Evolutionary conservation across 2,797 vertebrate species (phyloP).

Genomic region (Manis pentadactyla): DNA sequence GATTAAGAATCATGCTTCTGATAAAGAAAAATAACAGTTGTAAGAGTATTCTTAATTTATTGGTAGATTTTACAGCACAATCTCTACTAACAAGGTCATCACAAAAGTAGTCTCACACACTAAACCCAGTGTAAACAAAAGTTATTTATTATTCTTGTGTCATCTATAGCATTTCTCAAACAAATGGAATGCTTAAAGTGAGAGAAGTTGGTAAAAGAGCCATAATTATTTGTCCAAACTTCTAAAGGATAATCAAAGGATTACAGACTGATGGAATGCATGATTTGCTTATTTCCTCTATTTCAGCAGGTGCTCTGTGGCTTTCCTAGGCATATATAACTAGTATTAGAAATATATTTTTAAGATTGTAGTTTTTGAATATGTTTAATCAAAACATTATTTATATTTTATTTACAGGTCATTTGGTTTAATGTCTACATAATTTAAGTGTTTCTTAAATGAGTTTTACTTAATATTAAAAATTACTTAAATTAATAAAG

Average conservation of each 20-base stretch:
- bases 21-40: slow-evolving; percentile 35
- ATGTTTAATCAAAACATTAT: slow-evolving; percentile 11
- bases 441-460: slow-evolving; percentile 38
- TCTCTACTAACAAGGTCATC: background rate
- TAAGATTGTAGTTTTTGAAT: slow-evolving; percentile 25
- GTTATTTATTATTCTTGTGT: background rate
- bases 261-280: background rate
- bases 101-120: background rate
- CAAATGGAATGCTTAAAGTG: background rate
- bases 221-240: slow-evolving; percentile 42
- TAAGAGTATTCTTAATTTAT: background rate
- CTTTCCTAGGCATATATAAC: background rate
- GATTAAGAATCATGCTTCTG: background rate
- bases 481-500: background rate
- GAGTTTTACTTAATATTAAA: no score
- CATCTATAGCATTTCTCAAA: slow-evolving; percentile 10
- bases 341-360: slow-evolving; percentile 6
- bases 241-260: background rate
- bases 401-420: background rate
- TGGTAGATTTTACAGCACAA: slow-evolving; percentile 6
- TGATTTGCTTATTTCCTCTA: background rate
- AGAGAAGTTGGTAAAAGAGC: background rate
- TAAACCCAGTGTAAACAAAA: background rate
- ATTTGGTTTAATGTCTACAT: background rate
- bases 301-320: background rate